Base-by-base conservation (phyloP, 2,888 invertebrate species). In the Hypomecis punctinalis region DNA sequence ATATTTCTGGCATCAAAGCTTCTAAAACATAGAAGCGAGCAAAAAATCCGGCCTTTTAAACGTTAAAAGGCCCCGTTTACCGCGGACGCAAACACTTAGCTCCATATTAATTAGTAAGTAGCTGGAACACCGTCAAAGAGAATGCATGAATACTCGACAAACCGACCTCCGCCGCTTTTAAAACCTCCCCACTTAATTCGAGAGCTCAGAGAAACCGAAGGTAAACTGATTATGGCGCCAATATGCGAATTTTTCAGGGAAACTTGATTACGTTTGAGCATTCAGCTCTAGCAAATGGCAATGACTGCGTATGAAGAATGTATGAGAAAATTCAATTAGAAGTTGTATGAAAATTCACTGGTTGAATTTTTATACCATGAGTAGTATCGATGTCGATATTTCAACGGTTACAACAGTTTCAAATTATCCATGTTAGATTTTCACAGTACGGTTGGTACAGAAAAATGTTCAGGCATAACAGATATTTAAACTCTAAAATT, bases 41-140 rank as follows among this genome's bases (percentile, higher is more conserved):
- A 78, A 85, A 90, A 89, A 87, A 87, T 78, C 81, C 81, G 83
- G 84, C 86, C 87, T 90, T 92, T 92, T 86, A 90, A 90, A 88
- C 86, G 90, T 85, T 93, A 92, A 93, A 92, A 92, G 92, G 91
- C 85, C 67, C 86, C 92, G 93, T 91, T 93, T 92, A 93, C 88
- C 88, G 90, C 85, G 91, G 90, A 91, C 91, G 89, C 90, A 92
- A 92, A 93, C 93, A 93, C 91, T 93, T 93, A 92, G 86, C 88
- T 85, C 81, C 86, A 83, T 85, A 86, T 92, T 93, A 93, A 93
- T 93, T 93, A 92, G 85, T 91, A 93, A 92, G 92, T 91, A 92
- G 91, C 90, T 79, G 82, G 82, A 84, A 86, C 90, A 85, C 78
- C 88, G 89, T 91, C 91, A 93, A 93, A 93, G 93, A 88, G 93